Evolutionary conservation across 2,888 invertebrate species (phyloP).

Genomic region (Heliconius ismenius): DNA sequence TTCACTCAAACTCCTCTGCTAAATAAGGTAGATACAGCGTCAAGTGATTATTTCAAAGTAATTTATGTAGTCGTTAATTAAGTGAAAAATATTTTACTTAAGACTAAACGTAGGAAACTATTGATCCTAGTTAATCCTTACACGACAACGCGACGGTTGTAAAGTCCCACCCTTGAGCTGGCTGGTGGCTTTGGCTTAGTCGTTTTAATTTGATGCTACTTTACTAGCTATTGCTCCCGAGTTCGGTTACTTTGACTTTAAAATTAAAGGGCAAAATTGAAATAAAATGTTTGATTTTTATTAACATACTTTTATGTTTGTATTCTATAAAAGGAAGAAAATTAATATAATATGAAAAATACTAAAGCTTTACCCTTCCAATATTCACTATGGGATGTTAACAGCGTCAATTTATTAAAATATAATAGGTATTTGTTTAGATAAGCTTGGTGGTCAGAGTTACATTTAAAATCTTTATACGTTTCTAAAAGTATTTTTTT

Average conservation of each 20-base stretch:
- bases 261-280: too few relatives aligned
- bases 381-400: too few relatives aligned
- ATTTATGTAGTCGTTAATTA: conserved; percentile 17
- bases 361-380: too few relatives aligned
- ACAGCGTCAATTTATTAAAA: too few relatives aligned
- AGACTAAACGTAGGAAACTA: conserved; percentile 30
- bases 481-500: too few relatives aligned
- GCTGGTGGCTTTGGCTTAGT: conserved; percentile 18
- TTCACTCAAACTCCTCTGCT: too few relatives aligned
- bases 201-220: conserved; percentile 5
- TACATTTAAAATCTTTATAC: background rate
- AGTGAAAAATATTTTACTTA: conserved; percentile 31
- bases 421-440: too few relatives aligned
- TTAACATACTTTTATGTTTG: background rate
- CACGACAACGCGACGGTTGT: conserved; percentile 44
- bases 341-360: background rate
- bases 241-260: too few relatives aligned
- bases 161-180: conserved; percentile 39
- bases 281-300: background rate
- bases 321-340: background rate
- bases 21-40: too few relatives aligned
- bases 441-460: too few relatives aligned
- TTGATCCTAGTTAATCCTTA: conserved; percentile 45
- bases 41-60: conserved; percentile 3
- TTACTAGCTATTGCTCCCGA: background rate